These are phyloP conservation scores for Ceratitis capitata DNA, from an alignment of 1,140 invertebrate genomes.

Conservation along the genomic window DNA sequence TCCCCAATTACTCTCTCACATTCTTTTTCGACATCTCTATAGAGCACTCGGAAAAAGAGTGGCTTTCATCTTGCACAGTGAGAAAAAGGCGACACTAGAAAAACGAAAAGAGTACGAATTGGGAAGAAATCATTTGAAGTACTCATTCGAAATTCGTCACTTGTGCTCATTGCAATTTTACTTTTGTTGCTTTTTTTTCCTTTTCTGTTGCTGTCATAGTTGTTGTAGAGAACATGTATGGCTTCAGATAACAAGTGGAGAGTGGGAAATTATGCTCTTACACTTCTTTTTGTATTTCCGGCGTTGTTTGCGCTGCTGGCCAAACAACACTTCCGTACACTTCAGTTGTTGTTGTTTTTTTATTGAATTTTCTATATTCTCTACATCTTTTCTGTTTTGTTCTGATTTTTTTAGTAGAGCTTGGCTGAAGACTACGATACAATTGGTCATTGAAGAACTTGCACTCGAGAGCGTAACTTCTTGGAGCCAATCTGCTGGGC, in stretches of 20 bases:
- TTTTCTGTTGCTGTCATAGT: background rate
- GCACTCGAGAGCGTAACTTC: background rate
- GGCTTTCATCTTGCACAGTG: background rate
- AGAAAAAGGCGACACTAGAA: background rate
- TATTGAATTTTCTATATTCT: background rate
- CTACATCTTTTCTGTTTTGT: background rate
- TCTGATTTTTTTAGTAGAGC: background rate
- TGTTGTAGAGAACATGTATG: background rate
- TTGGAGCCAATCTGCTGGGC: slow-evolving; percentile 3
- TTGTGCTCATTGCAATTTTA: background rate
- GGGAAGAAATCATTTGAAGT: slow-evolving; percentile 5
- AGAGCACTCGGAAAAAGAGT: background rate
- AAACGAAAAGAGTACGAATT: background rate
- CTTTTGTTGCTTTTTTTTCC: too few relatives aligned
- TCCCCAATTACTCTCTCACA: background rate
- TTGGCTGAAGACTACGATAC: background rate
- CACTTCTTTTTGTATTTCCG: background rate
- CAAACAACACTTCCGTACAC: background rate
- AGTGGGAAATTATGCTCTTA: background rate
- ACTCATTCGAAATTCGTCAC: slow-evolving; percentile 8
- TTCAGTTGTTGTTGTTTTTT: background rate
- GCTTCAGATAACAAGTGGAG: background rate
- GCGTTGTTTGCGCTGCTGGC: background rate
- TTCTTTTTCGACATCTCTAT: background rate
- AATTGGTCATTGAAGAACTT: background rate